Evolutionary conservation across 2,888 invertebrate genomes (phyloP), one percentile per base, ranked within the genome.

Genomic region (Branchinecta sandiegonensis): DNA sequence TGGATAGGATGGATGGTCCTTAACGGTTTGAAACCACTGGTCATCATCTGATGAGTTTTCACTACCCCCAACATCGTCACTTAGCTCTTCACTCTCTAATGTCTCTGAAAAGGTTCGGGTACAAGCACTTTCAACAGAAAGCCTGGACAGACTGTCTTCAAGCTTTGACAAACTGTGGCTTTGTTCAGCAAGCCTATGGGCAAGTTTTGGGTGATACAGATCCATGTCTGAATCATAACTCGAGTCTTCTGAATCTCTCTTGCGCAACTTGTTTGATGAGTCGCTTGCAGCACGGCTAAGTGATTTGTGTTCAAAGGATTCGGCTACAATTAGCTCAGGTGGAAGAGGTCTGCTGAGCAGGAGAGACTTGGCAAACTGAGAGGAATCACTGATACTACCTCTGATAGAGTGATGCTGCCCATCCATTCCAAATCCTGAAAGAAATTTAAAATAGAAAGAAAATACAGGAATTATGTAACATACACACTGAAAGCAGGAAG

Each of bases 21-120:
- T 68, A 6, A 67, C 65, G 14, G 14, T 13, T 23, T 66, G n/a
- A 37, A 37, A 37, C n/a, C 14, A 56, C 37, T 17, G 50, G 9
- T 64, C 56, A 46, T 63, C 56, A 50, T 37, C 48, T 14, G 17
- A 56, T 48, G 66, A n/a, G 11, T 68, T 63, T n/a, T 67, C 46
- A 14, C 14, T 23, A 12, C 37, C 46, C 7, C 23, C 67, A n/a
- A 13, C 66, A 37, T 68, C 65, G n/a, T 46, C 67, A 4, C n/a
- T 56, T 17, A 87, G 88, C 77, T 87, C 90, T 79, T 91, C 91
- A 6, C 88, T 89, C 12, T 86, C 88, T 74, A 91, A 82, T 1
- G 91, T 91, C 77, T 90, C 90, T 67, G 90, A 90, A 46, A 86
- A 84, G 4, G 90, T 90, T 71, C 90, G 82, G 64, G 88, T 88